Evolutionary conservation across 92 coral and sea anemone species (phyloP).

Genomic region (Zoanthus gigantus): DNA sequence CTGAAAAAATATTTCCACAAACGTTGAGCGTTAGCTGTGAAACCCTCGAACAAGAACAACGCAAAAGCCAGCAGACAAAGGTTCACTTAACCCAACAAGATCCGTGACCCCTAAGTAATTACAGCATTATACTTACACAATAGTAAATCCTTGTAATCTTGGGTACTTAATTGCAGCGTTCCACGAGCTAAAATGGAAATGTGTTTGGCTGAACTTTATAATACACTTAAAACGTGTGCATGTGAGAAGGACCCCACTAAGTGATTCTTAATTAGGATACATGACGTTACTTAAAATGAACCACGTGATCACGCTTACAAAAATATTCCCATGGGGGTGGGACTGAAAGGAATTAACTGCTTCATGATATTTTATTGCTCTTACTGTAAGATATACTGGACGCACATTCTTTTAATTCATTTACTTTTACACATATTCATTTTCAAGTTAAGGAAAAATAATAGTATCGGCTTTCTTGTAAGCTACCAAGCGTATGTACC

Average conservation of each 20-base stretch:
- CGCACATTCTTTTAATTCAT: constrained; percentile 3
- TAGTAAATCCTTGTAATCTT: not conserved
- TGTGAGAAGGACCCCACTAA: not conserved
- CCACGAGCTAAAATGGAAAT: not conserved
- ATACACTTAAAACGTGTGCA: not conserved
- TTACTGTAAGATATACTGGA: constrained; percentile 1
- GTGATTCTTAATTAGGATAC: no score
- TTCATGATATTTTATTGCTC: constrained; percentile 9
- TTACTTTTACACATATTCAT: not conserved
- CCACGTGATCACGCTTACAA: constrained; percentile 3
- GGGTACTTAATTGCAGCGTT: constrained; percentile 4
- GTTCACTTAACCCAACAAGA: not conserved
- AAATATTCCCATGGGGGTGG: constrained; percentile 2
- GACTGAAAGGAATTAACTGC: not conserved
- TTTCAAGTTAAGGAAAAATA: constrained; percentile 1
- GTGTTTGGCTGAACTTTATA: not conserved
- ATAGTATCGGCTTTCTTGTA: constrained; percentile 7
- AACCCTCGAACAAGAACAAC: constrained; percentile 2
- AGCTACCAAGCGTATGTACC: not conserved
- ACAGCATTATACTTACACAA: constrained; percentile 4
- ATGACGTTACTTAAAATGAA: not conserved
- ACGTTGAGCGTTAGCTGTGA: not conserved
- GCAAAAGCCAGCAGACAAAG: constrained; percentile 2
- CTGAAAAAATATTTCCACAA: not conserved
- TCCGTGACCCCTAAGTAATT: constrained; percentile 5